Conservation (phyloP, 2,113 vertebrate species). For the Sigmodon hispidus region DNA sequence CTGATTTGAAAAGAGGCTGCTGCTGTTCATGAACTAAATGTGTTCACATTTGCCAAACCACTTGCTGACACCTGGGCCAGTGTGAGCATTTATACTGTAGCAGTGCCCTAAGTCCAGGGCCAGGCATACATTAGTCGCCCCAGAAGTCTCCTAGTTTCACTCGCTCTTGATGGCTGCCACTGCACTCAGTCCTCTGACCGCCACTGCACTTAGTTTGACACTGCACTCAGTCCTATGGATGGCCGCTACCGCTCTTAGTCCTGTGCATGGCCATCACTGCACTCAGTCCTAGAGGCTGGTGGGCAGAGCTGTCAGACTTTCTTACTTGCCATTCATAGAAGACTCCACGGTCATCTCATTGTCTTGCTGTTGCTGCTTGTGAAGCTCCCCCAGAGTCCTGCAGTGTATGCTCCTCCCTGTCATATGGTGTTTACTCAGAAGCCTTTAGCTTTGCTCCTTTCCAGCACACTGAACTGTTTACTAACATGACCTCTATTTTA, state of each 20-base stretch:
- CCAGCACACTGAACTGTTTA: not conserved
- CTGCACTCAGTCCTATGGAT: too few relatives aligned
- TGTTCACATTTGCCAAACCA: not conserved
- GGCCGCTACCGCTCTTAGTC: not conserved
- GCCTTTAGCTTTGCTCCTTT: slow-evolving; percentile 27
- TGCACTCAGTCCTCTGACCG: too few relatives aligned
- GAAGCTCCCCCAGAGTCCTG: not conserved
- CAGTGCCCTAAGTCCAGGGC: not conserved
- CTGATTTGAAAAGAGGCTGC: not conserved
- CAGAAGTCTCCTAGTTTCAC: not conserved
- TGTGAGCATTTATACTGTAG: rapidly evolving
- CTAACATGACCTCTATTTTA: not conserved
- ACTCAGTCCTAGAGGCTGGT: not conserved
- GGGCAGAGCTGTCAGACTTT: not conserved
- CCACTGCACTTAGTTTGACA: too few relatives aligned
- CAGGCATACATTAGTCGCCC: not conserved
- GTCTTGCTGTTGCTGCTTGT: not conserved
- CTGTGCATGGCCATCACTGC: not conserved
- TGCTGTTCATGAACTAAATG: not conserved
- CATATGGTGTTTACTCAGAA: not conserved
- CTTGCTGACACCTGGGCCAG: not conserved
- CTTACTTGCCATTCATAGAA: not conserved
- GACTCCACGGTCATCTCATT: not conserved
- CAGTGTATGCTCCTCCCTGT: not conserved
- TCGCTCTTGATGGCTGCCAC: not conserved